Evolutionary conservation across 2,888 invertebrate species (phyloP).

Genomic region (Carcina quercana): DNA sequence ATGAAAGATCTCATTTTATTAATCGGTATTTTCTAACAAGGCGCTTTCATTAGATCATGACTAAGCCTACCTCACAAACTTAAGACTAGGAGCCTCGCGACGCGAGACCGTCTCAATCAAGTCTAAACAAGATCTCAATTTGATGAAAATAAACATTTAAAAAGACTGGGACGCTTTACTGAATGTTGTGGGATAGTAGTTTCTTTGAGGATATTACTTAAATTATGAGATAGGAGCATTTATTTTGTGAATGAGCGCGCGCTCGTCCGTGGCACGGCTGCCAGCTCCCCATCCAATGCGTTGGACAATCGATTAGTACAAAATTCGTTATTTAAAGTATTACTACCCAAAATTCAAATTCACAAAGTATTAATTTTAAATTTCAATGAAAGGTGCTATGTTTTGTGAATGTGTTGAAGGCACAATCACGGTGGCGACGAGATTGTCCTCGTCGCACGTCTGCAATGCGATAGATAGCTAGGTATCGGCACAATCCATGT

Average conservation of each 20-base stretch:
- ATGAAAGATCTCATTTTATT: slow-evolving; percentile 76
- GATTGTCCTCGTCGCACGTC: slow-evolving; percentile 3
- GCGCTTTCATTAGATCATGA: slow-evolving; percentile 75
- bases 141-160: slow-evolving; percentile 73
- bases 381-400: slow-evolving; percentile 51
- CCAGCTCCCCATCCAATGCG: slow-evolving; percentile 43
- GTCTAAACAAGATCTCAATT: slow-evolving; percentile 74
- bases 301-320: slow-evolving; percentile 63
- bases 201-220: slow-evolving; percentile 71
- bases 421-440: slow-evolving; percentile 23
- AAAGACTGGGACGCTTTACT: slow-evolving; percentile 75
- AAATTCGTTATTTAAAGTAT: slow-evolving; percentile 66
- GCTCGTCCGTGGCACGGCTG: slow-evolving; percentile 34
- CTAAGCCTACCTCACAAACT: slow-evolving; percentile 74
- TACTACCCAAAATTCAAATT: slow-evolving; percentile 67
- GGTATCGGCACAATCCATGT: slow-evolving; percentile 50
- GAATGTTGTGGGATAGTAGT: slow-evolving; percentile 73
- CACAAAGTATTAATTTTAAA: slow-evolving; percentile 64
- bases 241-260: slow-evolving; percentile 44
- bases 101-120: slow-evolving; percentile 53
- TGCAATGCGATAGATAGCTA: slow-evolving; percentile 19
- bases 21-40: slow-evolving; percentile 75
- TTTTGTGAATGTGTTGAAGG: slow-evolving; percentile 35
- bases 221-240: slow-evolving; percentile 71
- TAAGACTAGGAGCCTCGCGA: slow-evolving; percentile 49